Conservation (phyloP, 2,113 vertebrate species). For the Nyctibius bracteatus region DNA sequence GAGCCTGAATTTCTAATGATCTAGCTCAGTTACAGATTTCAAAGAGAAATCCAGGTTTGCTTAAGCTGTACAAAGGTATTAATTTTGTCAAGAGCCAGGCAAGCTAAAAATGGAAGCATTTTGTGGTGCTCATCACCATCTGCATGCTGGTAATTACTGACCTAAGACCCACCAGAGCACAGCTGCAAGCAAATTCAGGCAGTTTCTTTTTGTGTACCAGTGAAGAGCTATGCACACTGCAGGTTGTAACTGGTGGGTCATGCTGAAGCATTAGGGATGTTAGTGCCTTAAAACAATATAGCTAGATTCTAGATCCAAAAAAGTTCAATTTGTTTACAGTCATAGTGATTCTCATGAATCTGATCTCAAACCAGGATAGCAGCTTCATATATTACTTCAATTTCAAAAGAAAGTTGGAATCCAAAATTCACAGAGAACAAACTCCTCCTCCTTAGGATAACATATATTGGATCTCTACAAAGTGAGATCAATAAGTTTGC, state of each 20-base stretch:
- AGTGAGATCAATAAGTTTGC: background rate
- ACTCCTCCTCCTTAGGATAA: background rate
- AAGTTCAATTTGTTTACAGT: background rate
- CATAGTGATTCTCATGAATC: background rate
- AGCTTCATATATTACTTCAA: background rate
- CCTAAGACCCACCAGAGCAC: rapidly evolving
- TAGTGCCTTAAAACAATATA: background rate
- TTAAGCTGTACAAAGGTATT: background rate
- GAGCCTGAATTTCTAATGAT: background rate
- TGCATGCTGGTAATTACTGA: background rate
- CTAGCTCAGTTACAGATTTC: background rate
- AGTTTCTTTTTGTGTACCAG: background rate
- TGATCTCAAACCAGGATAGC: background rate
- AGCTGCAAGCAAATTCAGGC: background rate
- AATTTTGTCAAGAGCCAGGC: background rate
- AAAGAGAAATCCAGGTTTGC: background rate
- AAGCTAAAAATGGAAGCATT: background rate
- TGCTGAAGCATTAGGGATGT: background rate
- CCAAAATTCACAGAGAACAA: background rate
- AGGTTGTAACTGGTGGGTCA: background rate
- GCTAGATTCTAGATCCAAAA: background rate
- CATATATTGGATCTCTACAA: background rate
- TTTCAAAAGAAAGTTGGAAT: background rate
- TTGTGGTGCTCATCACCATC: background rate
- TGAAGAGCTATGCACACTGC: background rate